Conservation (phyloP, 1,140 invertebrate genomes). For the Argopecten irradians region DNA sequence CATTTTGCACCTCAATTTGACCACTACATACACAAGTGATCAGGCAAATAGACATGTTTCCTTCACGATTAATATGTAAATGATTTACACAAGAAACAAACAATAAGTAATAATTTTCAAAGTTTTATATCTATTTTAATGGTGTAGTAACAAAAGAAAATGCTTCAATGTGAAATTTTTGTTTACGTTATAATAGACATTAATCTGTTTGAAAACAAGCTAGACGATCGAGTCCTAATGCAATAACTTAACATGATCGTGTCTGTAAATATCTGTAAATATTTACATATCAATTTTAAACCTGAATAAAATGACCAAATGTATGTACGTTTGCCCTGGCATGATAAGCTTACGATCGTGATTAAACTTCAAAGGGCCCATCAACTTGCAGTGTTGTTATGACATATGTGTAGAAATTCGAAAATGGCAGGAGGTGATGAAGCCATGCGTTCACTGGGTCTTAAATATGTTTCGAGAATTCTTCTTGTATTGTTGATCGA, state of each 20-base stretch:
- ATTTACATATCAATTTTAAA: too few species aligned
- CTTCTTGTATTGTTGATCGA: too few species aligned
- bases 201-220: not conserved
- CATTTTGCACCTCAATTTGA: not conserved
- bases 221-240: not conserved
- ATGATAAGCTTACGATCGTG: not conserved
- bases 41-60: too few species aligned
- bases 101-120: too few species aligned
- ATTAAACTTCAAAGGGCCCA: too few species aligned
- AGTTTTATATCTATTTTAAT: not conserved
- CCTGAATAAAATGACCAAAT: conserved; percentile 16
- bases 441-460: too few species aligned
- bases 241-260: too few species aligned
- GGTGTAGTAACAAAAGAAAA: conserved; percentile 9
- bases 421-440: too few species aligned
- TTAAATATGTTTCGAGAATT: too few species aligned
- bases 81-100: not conserved
- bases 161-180: conserved; percentile 31
- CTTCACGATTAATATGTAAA: not conserved
- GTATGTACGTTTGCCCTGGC: conserved; percentile 3
- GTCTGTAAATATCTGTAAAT: too few species aligned
- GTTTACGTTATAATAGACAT: not conserved
- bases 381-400: not conserved
- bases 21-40: too few species aligned
- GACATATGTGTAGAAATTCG: conserved; percentile 3